These are phyloP conservation scores for Tetraneura akinire DNA, from an alignment of 1,140 invertebrate genomes.

Conservation along the genomic window DNA sequence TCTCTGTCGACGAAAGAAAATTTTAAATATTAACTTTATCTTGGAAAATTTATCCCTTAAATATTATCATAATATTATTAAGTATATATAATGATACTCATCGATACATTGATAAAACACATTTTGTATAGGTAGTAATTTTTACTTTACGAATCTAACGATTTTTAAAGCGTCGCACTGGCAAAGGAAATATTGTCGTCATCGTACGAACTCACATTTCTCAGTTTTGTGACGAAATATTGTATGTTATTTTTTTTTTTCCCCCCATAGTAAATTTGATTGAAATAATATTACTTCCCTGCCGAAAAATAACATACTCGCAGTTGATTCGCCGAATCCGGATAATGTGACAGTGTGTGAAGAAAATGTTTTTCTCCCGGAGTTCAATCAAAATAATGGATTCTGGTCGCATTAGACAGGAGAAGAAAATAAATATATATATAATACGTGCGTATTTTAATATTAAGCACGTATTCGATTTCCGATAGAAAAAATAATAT, in stretches of 20 bases:
- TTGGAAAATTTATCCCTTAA: no score
- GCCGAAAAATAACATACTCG: conserved; percentile 27
- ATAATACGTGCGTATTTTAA: not conserved
- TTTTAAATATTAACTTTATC: no score
- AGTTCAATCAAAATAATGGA: conserved; percentile 51
- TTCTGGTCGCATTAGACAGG: not conserved
- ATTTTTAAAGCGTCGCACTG: no score
- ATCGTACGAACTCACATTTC: no score
- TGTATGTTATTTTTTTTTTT: no score
- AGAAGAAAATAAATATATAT: not conserved
- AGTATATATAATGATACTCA: no score
- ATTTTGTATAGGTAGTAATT: no score
- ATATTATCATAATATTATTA: no score
- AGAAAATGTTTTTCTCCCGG: not conserved
- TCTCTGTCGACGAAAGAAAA: no score
- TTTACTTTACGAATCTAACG: no score
- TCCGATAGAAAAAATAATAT: conserved; percentile 36
- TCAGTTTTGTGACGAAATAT: conserved; percentile 16
- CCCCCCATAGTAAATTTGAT: conserved; percentile 17
- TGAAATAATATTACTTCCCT: conserved; percentile 41
- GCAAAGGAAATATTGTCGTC: no score
- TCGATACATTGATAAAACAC: no score
- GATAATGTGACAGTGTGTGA: conserved; percentile 37
- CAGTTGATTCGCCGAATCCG: conserved; percentile 36
- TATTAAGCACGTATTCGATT: conserved; percentile 51